A percentile compares a stretch with the other conserved stretches of the same genome.
Evolutionary conservation across 2,888 invertebrate genomes (phyloP).

Genomic region (Galeruca laticollis): DNA sequence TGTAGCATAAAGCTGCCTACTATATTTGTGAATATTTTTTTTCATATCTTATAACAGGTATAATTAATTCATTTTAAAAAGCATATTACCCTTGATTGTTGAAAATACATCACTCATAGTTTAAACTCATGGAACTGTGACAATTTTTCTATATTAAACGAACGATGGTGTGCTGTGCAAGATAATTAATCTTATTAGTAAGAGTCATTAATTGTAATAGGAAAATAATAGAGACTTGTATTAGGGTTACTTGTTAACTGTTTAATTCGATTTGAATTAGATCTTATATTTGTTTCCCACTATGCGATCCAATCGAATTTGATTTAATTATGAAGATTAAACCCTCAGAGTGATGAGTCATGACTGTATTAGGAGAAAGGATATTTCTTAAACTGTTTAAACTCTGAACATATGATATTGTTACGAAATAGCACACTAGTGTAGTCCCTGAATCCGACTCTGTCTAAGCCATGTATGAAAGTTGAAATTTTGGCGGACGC

Average conservation of each 20-base stretch:
- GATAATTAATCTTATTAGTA: slow-evolving; percentile 8
- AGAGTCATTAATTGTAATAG: slow-evolving; percentile 12
- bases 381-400: background rate
- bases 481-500: no score
- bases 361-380: background rate
- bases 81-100: background rate
- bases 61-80: background rate
- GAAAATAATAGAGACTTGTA: slow-evolving; percentile 13
- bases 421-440: no score
- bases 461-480: no score
- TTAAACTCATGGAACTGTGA: background rate
- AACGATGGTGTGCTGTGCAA: background rate
- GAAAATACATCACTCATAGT: background rate
- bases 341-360: background rate
- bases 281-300: slow-evolving; percentile 8
- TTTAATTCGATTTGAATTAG: slow-evolving; percentile 15
- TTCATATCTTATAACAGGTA: no score
- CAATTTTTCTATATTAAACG: background rate
- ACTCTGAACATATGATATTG: background rate
- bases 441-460: no score
- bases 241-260: slow-evolving; percentile 10
- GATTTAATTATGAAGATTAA: slow-evolving; percentile 8
- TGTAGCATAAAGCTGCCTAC: no score
- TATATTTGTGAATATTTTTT: no score
- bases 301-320: slow-evolving; percentile 6